Conservation (phyloP, 2,888 invertebrate species). For the Stenoptilia bipunctidactyla region DNA sequence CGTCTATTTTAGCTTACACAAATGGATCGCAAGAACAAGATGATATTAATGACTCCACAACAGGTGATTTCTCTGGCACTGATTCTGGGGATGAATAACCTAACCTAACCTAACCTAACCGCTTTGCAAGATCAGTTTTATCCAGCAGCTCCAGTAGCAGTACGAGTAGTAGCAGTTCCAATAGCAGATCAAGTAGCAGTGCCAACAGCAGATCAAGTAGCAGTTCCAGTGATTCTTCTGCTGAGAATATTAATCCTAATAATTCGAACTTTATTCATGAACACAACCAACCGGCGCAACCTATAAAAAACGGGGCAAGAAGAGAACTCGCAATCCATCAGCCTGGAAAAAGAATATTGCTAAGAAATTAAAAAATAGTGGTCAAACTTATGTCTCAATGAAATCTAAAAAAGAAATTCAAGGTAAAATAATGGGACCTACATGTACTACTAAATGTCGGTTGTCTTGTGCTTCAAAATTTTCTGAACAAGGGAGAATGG, state of each 20-base stretch:
- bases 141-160: slow-evolving; percentile 5
- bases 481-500: slow-evolving; percentile 8
- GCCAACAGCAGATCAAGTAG: slow-evolving; percentile 8
- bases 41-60: neutral
- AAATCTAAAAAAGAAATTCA: slow-evolving; percentile 7
- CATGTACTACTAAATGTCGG: slow-evolving; percentile 11
- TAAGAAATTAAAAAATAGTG: slow-evolving; percentile 9
- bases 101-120: slow-evolving; percentile 9
- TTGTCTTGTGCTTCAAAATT: slow-evolving; percentile 11
- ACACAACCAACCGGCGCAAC: slow-evolving; percentile 3
- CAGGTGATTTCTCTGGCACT: slow-evolving; percentile 11
- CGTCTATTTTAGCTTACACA: slow-evolving; percentile 2
- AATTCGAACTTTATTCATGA: slow-evolving; percentile 1
- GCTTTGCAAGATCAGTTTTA: slow-evolving; percentile 4
- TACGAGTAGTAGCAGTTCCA: too few species aligned
- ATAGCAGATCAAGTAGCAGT: slow-evolving; percentile 9
- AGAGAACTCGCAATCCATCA: slow-evolving; percentile 9
- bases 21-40: too few species aligned
- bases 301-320: slow-evolving; percentile 7
- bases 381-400: slow-evolving; percentile 8
- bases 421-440: slow-evolving; percentile 12
- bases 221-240: slow-evolving; percentile 11
- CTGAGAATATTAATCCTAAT: slow-evolving; percentile 9
- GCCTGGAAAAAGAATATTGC: slow-evolving; percentile 10
- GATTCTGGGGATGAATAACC: slow-evolving; percentile 13